Base-by-base conservation (phyloP, 2,113 vertebrate genomes). In the Phrynosoma platyrhinos region DNA sequence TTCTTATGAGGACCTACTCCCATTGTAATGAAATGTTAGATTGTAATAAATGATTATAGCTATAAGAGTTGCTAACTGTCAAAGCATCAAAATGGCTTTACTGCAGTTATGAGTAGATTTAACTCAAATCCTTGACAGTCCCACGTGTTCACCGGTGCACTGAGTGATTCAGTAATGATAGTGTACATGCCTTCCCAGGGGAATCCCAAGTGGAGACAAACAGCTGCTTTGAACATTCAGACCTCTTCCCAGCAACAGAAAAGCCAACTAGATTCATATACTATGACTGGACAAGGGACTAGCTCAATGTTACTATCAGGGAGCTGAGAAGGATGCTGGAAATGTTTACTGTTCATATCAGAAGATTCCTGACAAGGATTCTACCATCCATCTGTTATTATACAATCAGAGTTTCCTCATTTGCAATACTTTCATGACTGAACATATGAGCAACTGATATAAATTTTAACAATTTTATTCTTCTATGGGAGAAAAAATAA, bases 81-180 rank as follows among this genome's bases (percentile, higher is more conserved):
- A 82, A 23, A 93, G 75, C 94, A 94, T 95, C 93, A 95, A 94
- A 94, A 94, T 92, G 91, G 92, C 89, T 95, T 94, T 94, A 89
- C 93, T 93, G 92, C 87, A 89, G 88, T 92, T 94, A 92, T 89
- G 89, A 93, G 93, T 83, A 94, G 94, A 93, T 95, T 95, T 94
- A 93, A 92, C 75, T 89, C 80, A 58, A 80, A 95, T 87, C 66
- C 91, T 23, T 94, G 93, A 94, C 87, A 94, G 94, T 92, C 91
- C 90, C 90, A 83, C 68, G 90, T 89, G 87, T 90, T 94, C 82
- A 87, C 87, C 62, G 89, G 88, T 87, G 89, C 84, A 81, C 14
- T 5, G 68, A 94, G 89, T 21, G 89, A 93, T 93, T 94, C 90
- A 79, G 91, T 95, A 95, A 96, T 94, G 92, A 91, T 23, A 94